Evolutionary conservation across 2,797 vertebrate species (phyloP), one percentile per base, ranked within the genome.

Genomic region (Alca torda): DNA sequence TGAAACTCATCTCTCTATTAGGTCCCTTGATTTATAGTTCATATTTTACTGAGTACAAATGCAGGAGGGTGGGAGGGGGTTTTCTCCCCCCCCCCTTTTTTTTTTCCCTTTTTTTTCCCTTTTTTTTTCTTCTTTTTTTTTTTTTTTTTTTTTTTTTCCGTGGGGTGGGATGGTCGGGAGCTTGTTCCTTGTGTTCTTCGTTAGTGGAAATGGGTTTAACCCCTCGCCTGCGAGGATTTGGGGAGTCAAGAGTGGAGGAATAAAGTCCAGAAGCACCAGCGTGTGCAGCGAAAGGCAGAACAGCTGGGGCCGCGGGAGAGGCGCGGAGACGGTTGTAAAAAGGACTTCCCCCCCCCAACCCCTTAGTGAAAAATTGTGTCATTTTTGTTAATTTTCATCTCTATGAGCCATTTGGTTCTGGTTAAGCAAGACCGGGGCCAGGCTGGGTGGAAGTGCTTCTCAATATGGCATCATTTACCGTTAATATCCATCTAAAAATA

Each of bases 401-500:
- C 48, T 46, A 26, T 25, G 91, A 90, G 53, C 82, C 84, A 70
- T 97, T 97, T 95, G 94, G 95, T 95, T 95, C 88, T 96, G 95
- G 76, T 95, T 93, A 91, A 93, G 63, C 57, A 2, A 56, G 91
- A 50, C 46, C 30, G 4, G 88, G 90, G 89, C 92, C 83, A 94
- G 90, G 93, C 91, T 84, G 95, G 56, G 84, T 93, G 91, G 93
- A 95, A 96, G 83, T 68, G 87, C 90, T 92, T 64, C 96, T 96
- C 94, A 92, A 48, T 89, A 75, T 94, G 95, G 94, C 94, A 97
- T 93, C 94, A 93, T 96, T 94, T 96, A 94, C 94, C 50, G 88
- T 90, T 96, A 95, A 94, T 91, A 95, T 74, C 90, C 93, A 90
- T 60, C 92, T 95, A 94, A 96, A 96, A 96, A 96, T 98, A 98